Evolutionary conservation across 2,113 vertebrate genomes (phyloP), one percentile per base, ranked within the genome.

Genomic region (Pluvianellus socialis): DNA sequence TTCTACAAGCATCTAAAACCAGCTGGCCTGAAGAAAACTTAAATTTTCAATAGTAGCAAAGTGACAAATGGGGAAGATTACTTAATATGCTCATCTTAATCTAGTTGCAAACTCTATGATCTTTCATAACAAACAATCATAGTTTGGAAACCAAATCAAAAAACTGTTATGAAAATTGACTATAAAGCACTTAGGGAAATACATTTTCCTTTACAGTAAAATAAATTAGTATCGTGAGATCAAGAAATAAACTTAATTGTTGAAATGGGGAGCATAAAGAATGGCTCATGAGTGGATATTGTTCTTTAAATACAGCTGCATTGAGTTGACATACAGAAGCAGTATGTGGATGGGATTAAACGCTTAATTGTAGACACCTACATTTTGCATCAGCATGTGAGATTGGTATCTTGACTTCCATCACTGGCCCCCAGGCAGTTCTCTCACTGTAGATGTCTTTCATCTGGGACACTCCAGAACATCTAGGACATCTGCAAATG

Each of bases 381-480:
- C 1, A 7, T 1, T 50, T 84, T 42, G 5, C 23, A 47, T 30
- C 1, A 3, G 12, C 23, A 7, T 26, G 4, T 70, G 20, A 71
- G 10, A 8, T 40, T 70, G 21, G 12, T 73, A 21, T 49, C n/a
- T 71, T 35, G n/a, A 23, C 10, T 79, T 4, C 14, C 14, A 27
- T 14, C 17, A 32, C 24, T 58, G 6, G 2, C 1, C 2, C 1
- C 2, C 10, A 67, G 28, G 4, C 4, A 49, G 5, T 49, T 79
- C 33, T 7, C 7, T 94, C 11, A 35, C 19, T 56, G 5, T 22
- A 58, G 10, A 4, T 10, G 33, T 71, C 14, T 80, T 86, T 90
- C 17, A 28, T 32, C 28, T 61, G 24, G 32, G 67, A 52, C 4
- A 38, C 7, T 42, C 44, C 18, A 52, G 33, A 44, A 47, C 14